These are phyloP conservation scores for Glomeris maerens DNA, from an alignment of 1,140 invertebrate genomes.

Conservation along the genomic window DNA sequence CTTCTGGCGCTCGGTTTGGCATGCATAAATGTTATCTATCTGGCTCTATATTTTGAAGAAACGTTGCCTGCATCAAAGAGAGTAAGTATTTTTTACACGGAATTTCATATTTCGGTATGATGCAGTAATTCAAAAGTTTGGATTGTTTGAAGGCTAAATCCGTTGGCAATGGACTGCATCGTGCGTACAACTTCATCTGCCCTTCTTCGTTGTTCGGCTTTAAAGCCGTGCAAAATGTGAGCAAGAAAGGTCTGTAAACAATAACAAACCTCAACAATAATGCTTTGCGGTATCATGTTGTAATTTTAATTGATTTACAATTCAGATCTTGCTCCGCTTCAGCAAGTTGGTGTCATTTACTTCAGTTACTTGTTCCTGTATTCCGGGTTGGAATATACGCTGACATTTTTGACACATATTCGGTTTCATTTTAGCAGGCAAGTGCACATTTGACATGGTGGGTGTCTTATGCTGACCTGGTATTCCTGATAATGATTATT, in stretches of 20 bases:
- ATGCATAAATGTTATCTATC: constrained; percentile 59
- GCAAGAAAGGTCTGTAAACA: constrained; percentile 23
- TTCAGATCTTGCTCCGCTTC: constrained; percentile 47
- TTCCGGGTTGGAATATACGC: constrained; percentile 91
- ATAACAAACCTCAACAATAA: not conserved
- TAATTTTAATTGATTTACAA: constrained; percentile 9
- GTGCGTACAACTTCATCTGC: constrained; percentile 58
- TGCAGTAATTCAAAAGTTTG: constrained; percentile 8
- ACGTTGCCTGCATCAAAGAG: constrained; percentile 56
- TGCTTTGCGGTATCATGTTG: not conserved
- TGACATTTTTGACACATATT: constrained; percentile 92
- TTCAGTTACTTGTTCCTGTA: constrained; percentile 94
- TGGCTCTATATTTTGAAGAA: constrained; percentile 65
- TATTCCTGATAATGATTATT: too few species aligned
- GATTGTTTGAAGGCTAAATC: constrained; percentile 45
- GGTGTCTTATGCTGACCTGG: too few species aligned
- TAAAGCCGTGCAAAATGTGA: constrained; percentile 31
- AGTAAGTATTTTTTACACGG: constrained; percentile 23
- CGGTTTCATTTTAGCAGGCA: constrained; percentile 66
- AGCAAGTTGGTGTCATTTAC: constrained; percentile 66
- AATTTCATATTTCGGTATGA: constrained; percentile 10
- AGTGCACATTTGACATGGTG: constrained; percentile 11
- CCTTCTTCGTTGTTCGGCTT: constrained; percentile 49
- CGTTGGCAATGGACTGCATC: constrained; percentile 47
- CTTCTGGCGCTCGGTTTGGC: constrained; percentile 66